Evolutionary conservation across 2,113 vertebrate species (phyloP).

Genomic region (Siniperca chuatsi): DNA sequence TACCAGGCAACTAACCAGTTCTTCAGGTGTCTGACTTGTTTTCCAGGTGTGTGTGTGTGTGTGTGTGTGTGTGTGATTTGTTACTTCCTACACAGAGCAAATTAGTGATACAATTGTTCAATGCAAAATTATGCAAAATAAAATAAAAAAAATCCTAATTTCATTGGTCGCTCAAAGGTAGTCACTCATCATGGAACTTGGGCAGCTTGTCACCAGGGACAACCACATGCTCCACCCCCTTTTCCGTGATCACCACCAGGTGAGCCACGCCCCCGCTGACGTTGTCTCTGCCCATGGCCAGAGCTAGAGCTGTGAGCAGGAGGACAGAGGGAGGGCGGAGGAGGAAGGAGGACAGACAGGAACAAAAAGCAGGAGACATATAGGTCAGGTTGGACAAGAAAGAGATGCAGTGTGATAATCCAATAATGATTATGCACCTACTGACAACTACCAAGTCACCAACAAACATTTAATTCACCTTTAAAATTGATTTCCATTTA

Average conservation of each 20-base stretch:
- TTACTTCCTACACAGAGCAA: background rate
- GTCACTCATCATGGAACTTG: conserved; percentile 77
- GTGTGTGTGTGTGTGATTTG: background rate
- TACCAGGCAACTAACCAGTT: background rate
- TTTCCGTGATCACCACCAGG: conserved; percentile 79
- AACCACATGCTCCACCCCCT: conserved; percentile 79
- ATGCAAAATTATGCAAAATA: background rate
- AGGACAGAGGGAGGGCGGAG: background rate
- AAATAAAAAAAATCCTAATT: background rate
- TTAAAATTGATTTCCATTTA: background rate
- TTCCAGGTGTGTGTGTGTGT: background rate
- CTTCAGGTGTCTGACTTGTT: background rate
- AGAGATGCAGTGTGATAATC: background rate
- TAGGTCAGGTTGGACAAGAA: background rate
- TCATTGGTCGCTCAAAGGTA: background rate
- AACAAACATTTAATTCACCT: background rate
- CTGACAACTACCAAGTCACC: background rate
- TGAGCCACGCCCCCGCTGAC: conserved; percentile 83
- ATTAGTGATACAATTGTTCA: background rate
- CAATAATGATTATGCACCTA: background rate
- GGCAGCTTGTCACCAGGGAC: conserved; percentile 83
- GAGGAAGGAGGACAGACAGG: background rate
- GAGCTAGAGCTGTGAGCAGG: conserved; percentile 74
- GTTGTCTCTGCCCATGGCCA: conserved; percentile 85
- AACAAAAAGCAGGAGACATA: background rate